Percentiles rank a stretch among this genome's conserved stretches.
Conservation (phyloP, 2,888 invertebrate genomes). For the Agrotis clavis region DNA sequence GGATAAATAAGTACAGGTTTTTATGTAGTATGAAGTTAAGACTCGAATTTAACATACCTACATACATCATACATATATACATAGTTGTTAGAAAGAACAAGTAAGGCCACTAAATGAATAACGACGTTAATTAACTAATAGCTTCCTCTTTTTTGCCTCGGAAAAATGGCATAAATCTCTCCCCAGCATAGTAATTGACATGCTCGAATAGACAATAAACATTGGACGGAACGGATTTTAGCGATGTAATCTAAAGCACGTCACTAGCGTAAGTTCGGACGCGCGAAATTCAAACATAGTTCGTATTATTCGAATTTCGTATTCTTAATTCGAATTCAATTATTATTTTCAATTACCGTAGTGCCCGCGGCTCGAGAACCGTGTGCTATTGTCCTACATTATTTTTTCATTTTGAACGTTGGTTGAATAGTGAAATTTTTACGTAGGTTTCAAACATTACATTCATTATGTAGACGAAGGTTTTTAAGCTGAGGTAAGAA, state of each 20-base stretch:
- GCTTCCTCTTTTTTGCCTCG: constrained; percentile 37
- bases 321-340: constrained; percentile 88
- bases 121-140: constrained; percentile 37
- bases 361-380: constrained; percentile 74
- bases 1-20: constrained; percentile 32
- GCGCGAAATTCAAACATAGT: constrained; percentile 87
- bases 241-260: constrained; percentile 25
- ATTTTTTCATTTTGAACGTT: constrained; percentile 70
- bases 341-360: constrained; percentile 88
- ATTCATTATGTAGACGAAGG: constrained; percentile 53
- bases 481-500: constrained; percentile 31
- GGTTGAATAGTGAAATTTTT: constrained; percentile 66
- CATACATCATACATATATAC: constrained; percentile 17
- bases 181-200: constrained; percentile 13
- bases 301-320: constrained; percentile 86
- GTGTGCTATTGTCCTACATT: constrained; percentile 80
- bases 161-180: constrained; percentile 30
- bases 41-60: constrained; percentile 22
- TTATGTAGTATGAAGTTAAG: constrained; percentile 24
- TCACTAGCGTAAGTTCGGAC: constrained; percentile 64
- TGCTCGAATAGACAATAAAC: constrained; percentile 22
- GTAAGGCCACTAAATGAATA: constrained; percentile 18
- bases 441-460: constrained; percentile 67
- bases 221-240: constrained; percentile 16
- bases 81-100: constrained; percentile 13